Conservation (phyloP, 2,113 vertebrate species). For the Condylura cristata region DNA sequence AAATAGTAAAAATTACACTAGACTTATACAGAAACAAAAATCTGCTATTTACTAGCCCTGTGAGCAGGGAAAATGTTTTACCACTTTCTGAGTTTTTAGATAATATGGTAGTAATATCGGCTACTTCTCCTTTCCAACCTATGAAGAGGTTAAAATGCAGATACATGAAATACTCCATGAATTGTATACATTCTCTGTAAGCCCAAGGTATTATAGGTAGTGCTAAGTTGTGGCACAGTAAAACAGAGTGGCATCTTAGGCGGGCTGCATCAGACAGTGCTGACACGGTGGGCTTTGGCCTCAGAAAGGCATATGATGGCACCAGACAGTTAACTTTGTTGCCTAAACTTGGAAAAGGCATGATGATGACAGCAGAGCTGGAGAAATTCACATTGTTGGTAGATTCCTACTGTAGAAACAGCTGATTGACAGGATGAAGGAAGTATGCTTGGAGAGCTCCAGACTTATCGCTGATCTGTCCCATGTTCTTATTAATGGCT, state of each 20-base stretch:
- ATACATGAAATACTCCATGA: not conserved
- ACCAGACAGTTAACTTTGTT: not conserved
- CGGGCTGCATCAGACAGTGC: not conserved
- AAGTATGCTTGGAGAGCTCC: not conserved
- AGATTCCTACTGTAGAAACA: not conserved
- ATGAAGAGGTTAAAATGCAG: not conserved
- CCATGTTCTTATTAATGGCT: not conserved
- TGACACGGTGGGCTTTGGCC: not conserved
- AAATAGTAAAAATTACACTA: not conserved
- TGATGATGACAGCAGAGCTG: not conserved
- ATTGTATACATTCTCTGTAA: not conserved
- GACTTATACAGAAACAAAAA: not conserved
- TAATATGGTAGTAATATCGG: constrained; percentile 5
- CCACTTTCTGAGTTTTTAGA: not conserved
- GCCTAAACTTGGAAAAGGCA: not conserved
- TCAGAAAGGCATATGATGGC: not conserved
- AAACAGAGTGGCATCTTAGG: not conserved
- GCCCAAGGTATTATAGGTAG: not conserved
- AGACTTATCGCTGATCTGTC: not conserved
- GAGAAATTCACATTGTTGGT: not conserved
- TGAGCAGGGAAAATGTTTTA: not conserved
- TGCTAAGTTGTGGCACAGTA: not conserved
- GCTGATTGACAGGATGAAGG: not conserved
- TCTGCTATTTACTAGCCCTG: not conserved
- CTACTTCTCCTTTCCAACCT: not conserved